A percentile compares a stretch with the other conserved stretches of the same genome.
Conservation (phyloP, 1,140 invertebrate species). For the Drosophila baimaii region DNA sequence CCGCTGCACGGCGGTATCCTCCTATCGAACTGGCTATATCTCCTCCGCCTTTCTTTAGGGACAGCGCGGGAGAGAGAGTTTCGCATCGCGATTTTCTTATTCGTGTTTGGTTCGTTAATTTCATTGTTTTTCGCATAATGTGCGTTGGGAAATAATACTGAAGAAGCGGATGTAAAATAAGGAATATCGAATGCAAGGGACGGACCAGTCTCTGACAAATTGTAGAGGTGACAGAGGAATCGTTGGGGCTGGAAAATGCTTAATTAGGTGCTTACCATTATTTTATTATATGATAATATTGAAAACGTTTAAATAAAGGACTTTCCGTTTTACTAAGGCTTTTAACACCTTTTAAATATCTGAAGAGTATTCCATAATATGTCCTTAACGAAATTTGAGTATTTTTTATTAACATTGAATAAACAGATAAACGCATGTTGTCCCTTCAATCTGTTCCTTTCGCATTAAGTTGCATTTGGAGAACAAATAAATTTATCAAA, state of each 20-base stretch:
- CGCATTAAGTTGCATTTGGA: too few relatives aligned
- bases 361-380: too few relatives aligned
- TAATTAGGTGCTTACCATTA: not conserved
- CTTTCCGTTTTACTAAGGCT: too few relatives aligned
- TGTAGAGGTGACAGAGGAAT: not conserved
- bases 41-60: conserved; percentile 34
- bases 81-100: conserved; percentile 64
- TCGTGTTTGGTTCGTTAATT: conserved; percentile 80
- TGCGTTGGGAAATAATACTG: conserved; percentile 42
- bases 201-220: not conserved
- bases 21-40: conserved; percentile 22
- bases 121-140: conserved; percentile 78
- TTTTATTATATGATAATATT: too few relatives aligned
- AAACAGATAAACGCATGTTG: too few relatives aligned
- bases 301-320: too few relatives aligned
- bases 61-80: conserved; percentile 6
- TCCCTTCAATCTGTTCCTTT: too few relatives aligned
- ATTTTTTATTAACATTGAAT: too few relatives aligned
- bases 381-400: too few relatives aligned
- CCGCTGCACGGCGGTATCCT: conserved; percentile 20
- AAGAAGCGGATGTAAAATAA: not conserved
- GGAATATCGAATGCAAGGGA: not conserved
- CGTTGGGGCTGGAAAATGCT: not conserved
- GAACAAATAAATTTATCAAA: too few relatives aligned
- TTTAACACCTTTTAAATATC: too few relatives aligned